These are phyloP conservation scores for Oligia strigilis DNA, from an alignment of 2,888 invertebrate genomes.

Conservation along the genomic window DNA sequence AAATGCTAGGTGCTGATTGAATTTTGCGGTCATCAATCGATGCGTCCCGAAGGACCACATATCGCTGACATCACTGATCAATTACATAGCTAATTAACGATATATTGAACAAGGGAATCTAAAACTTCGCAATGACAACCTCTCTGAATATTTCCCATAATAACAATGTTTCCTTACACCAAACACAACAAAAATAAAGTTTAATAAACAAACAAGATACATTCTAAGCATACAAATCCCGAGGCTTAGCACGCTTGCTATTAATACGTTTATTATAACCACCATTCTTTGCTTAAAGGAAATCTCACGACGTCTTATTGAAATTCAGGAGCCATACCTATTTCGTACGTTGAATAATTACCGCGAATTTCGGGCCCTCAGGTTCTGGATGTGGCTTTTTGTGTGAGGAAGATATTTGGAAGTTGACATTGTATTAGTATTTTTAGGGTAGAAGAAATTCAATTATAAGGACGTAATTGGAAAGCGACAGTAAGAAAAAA, in stretches of 20 bases:
- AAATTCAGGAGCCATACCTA: constrained; percentile 67
- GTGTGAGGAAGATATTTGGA: constrained; percentile 15
- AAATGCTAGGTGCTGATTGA: neutral
- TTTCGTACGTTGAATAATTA: constrained; percentile 65
- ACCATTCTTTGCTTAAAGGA: constrained; percentile 49
- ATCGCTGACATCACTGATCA: neutral
- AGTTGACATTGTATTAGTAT: constrained; percentile 20
- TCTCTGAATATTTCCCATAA: neutral
- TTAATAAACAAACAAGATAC: constrained; percentile 31
- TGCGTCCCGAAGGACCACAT: neutral
- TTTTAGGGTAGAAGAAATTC: constrained; percentile 9
- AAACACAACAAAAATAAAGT: constrained; percentile 20
- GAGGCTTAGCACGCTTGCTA: constrained; percentile 24
- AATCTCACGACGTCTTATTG: constrained; percentile 60
- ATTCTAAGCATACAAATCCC: constrained; percentile 36
- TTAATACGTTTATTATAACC: constrained; percentile 55
- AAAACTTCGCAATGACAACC: neutral
- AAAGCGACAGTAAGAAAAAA: neutral
- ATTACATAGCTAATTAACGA: neutral
- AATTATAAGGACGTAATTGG: constrained; percentile 15
- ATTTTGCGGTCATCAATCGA: neutral
- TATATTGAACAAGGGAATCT: neutral
- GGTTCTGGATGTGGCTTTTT: constrained; percentile 19
- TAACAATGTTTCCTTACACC: neutral
- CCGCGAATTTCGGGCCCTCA: constrained; percentile 4